Evolutionary conservation across 2,797 vertebrate genomes (phyloP).

Genomic region (Silurus aristotelis): DNA sequence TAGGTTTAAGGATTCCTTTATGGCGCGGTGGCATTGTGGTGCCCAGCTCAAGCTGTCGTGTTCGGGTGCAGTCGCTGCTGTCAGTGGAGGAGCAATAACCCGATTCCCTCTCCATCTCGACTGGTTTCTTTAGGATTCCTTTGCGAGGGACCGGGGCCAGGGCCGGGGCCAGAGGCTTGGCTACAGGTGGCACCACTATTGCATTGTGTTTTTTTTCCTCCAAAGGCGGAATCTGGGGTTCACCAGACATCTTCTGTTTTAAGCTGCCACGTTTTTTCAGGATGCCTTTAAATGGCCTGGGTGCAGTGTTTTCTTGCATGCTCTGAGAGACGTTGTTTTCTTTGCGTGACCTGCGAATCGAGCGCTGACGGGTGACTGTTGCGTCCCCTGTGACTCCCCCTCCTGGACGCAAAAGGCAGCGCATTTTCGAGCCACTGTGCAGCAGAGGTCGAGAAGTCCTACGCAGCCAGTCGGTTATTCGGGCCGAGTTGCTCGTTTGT

Average conservation of each 20-base stretch:
- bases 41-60: constrained; percentile 44
- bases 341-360: constrained; percentile 90
- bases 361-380: constrained; percentile 83
- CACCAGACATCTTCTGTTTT: constrained; percentile 75
- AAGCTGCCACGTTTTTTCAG: constrained; percentile 83
- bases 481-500: constrained; percentile 73
- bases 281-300: constrained; percentile 86
- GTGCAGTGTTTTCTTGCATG: constrained; percentile 72
- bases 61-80: constrained; percentile 75
- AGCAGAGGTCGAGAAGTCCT: constrained; percentile 88
- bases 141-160: constrained; percentile 83
- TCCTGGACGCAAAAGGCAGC: constrained; percentile 86
- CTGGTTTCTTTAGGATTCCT: constrained; percentile 91
- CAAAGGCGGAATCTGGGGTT: constrained; percentile 48
- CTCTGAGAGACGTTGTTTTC: constrained; percentile 87
- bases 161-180: constrained; percentile 73
- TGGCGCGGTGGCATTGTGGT: constrained; percentile 57
- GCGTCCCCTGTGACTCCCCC: constrained; percentile 64
- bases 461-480: constrained; percentile 86
- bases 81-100: constrained; percentile 92
- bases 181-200: constrained; percentile 42
- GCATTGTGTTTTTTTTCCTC: constrained; percentile 56
- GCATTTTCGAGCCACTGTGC: constrained; percentile 89
- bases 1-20: constrained; percentile 91
- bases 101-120: constrained; percentile 84